Evolutionary conservation across 2,113 vertebrate genomes (phyloP), one percentile per base, ranked within the genome.

Genomic region (Pelecanoides urinatrix): DNA sequence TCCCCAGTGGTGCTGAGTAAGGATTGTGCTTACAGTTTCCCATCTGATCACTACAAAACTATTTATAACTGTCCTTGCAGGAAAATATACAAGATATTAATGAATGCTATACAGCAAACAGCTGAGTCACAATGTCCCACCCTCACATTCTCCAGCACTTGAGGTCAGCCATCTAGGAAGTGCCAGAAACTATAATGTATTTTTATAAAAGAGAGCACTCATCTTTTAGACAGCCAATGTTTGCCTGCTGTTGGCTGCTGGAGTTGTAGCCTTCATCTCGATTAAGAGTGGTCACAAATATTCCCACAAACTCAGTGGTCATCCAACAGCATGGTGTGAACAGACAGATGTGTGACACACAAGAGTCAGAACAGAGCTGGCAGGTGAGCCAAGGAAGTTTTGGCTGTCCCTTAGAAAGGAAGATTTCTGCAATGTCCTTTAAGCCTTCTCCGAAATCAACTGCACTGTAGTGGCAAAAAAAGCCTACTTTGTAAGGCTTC

Each of bases 241-340:
- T 93, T 92, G 91, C 72, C 84, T 94, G 86, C 59, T 82, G 67
- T 81, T 95, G 91, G 86, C 90, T 92, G 62, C 73, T 89, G 63
- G 38, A 95, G 27, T 88, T 4, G 1, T 45, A 76, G 71, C 40
- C 78, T 92, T 96, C 87, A 79, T 86, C 75, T 92, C 82, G 86
- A 52, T 96, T 95, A 96, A 95, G 42, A 90, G 65, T 56, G 92
- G 83, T 96, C 94, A 96, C 92, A 96, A 96, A 82, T 88, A 92
- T 88, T 95, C 92, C 74, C 74, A 81, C 91, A 96, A 96, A 92
- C 38, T 86, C 86, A 63, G 72, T 74, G 79, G 77, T 81, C 44
- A 83, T 91, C 88, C 81, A 92, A 50, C 62, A 73, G 66, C 26
- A 83, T 53, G 71, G 66, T 93, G 81, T 27, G 62, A 95, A 59